These are phyloP conservation scores for Choreutis nemorana DNA, from an alignment of 2,888 invertebrate species.

Conservation along the genomic window DNA sequence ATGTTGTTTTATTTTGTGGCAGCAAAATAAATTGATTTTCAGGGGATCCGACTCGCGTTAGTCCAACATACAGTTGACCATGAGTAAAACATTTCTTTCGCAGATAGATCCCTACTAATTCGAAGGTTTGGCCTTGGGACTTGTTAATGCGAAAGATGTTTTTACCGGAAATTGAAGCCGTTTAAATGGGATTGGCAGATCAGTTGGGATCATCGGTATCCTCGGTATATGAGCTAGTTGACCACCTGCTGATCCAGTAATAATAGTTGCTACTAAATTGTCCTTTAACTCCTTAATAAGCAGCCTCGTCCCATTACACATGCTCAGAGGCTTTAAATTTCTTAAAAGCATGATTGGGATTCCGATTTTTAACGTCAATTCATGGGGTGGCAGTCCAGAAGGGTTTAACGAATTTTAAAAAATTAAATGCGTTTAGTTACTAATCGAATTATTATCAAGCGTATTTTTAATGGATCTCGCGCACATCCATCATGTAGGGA, in stretches of 20 bases:
- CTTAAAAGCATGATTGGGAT: slow-evolving; percentile 11
- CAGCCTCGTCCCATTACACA: neutral
- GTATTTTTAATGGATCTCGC: too few species aligned
- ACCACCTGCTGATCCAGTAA: neutral
- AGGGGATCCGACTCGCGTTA: neutral
- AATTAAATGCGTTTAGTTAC: too few species aligned
- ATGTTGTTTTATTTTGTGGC: neutral
- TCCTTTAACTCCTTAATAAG: neutral
- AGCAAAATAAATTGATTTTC: neutral
- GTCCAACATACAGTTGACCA: neutral
- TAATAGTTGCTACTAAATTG: neutral
- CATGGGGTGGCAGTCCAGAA: slow-evolving; percentile 14
- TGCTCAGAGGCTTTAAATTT: too few species aligned
- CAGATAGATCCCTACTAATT: neutral
- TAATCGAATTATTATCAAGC: too few species aligned
- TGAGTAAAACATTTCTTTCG: neutral
- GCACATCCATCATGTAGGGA: too few species aligned
- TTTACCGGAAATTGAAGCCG: neutral
- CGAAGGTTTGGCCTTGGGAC: neutral
- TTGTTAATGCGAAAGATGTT: neutral
- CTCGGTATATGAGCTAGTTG: neutral
- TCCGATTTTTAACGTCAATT: slow-evolving; percentile 13
- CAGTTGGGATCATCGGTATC: neutral
- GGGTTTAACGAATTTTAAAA: slow-evolving; percentile 20
- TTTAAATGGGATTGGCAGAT: neutral